Conservation (phyloP, 2,113 vertebrate genomes). For the Poeciliopsis turrubarensis region DNA sequence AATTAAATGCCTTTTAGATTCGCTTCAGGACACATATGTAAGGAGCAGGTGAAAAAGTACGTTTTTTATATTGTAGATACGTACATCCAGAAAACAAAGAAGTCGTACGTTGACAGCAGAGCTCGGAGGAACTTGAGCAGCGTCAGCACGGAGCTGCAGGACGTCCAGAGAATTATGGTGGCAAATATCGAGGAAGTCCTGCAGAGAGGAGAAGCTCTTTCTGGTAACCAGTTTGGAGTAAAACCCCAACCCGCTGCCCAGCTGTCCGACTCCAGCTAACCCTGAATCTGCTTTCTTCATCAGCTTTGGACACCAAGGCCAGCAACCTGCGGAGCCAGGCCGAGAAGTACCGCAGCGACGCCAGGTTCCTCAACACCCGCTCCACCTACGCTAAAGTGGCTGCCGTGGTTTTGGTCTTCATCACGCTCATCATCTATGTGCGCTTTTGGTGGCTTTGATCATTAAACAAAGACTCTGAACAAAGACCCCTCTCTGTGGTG, state of each 20-base stretch:
- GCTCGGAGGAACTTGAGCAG: constrained; percentile 90
- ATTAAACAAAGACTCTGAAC: background rate
- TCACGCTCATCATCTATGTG: constrained; percentile 93
- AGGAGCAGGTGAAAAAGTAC: too few relatives aligned
- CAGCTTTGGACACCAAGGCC: constrained; percentile 95
- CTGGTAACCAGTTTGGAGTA: constrained; percentile 77
- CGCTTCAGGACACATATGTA: too few relatives aligned
- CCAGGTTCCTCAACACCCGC: constrained; percentile 96
- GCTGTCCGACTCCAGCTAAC: background rate
- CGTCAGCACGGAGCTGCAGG: constrained; percentile 96
- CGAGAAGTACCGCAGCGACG: constrained; percentile 95
- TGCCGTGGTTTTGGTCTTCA: constrained; percentile 88
- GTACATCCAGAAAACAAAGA: constrained; percentile 98
- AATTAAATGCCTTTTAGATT: too few relatives aligned
- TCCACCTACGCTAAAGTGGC: constrained; percentile 95
- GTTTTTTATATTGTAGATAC: constrained; percentile 83
- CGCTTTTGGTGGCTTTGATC: constrained; percentile 98
- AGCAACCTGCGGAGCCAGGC: constrained; percentile 92
- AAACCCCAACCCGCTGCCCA: background rate
- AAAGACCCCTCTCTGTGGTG: background rate
- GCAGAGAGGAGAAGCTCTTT: constrained; percentile 93
- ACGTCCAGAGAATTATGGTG: constrained; percentile 98
- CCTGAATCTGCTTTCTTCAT: constrained; percentile 2
- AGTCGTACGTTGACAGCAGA: constrained; percentile 91
- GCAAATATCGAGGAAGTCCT: constrained; percentile 97